Evolutionary conservation across 1,140 invertebrate genomes (phyloP), one percentile per base, ranked within the genome.

Genomic region (Zaprionus tsacasi): DNA sequence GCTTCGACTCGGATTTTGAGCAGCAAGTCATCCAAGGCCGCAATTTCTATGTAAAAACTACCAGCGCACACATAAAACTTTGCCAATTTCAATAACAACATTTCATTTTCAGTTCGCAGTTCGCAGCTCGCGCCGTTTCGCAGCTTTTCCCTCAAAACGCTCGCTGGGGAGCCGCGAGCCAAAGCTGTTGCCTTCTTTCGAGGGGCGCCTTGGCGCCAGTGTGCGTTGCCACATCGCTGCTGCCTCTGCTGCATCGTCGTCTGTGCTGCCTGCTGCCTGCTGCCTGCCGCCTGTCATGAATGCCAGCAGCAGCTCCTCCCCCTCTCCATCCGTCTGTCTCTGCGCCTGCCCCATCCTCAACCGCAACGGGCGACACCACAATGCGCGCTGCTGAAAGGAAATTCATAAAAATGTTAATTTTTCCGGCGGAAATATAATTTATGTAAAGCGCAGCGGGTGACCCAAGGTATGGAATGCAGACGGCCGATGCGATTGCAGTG

Each of bases 331-430:
- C 6, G 40, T 45, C 8, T 45, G 40, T 43, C 40, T n/a, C 6
- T 13, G 12, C 33, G 15, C 40, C 11, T 15, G 21, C 54, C 64
- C 67, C 40, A 54, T 68, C 43, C 59, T 43, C 45, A 35, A 68
- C 59, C 65, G 58, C 73, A 36, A 54, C 69, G 66, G 76, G 76
- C 73, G 77, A 80, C 81, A 79, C 83, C 78, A 81, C 85, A 89
- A 89, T 85, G 78, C 85, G 70, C 78, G 81, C 64, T 76, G 76
- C 74, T 89, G 86, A 89, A 89, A 89, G 85, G 85, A 89, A 89
- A 89, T 89, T 89, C 85, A 89, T 89, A 89, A 89, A 89, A 89
- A 89, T 89, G 85, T 89, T 89, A 89, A 89, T 89, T 89, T 89
- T 89, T 89, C 85, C 85, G 85, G 72, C 85, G 85, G 85, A 89